Percentiles rank a stretch among this genome's conserved stretches.
phyloP scores from a whole-genome alignment of 2,113 vertebrate species.

The Anseranas semipalmata region DNA sequence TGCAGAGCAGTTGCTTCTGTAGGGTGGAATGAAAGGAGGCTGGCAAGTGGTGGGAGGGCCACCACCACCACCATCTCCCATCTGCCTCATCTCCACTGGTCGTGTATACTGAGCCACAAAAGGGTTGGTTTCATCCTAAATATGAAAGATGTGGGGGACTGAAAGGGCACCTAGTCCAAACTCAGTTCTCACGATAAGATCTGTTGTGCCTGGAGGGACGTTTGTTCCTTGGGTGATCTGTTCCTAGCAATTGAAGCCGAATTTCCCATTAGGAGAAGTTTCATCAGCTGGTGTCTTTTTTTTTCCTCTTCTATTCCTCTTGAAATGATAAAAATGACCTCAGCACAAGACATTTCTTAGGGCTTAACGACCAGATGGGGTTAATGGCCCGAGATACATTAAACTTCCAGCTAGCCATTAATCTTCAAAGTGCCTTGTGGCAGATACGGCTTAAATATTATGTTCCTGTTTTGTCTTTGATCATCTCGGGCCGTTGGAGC shows the following conservation, averaged over 20 bases:
- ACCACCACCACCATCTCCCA: not conserved
- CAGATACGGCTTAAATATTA: constrained; percentile 29
- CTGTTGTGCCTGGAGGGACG: not conserved
- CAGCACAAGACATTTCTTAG: not conserved
- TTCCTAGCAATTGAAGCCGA: not conserved
- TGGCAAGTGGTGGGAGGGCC: not conserved
- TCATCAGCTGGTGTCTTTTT: not conserved
- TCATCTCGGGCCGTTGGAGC: not conserved
- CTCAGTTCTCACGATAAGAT: not conserved
- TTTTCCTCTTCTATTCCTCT: not conserved
- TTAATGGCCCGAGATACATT: constrained; percentile 12
- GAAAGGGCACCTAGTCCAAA: not conserved
- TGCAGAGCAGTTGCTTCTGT: not conserved
- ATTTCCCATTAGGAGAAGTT: not conserved
- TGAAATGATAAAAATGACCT: not conserved
- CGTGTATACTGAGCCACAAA: not conserved
- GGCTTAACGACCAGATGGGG: not conserved
- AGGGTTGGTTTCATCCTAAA: not conserved
- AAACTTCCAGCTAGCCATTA: constrained; percentile 38
- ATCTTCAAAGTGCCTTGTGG: constrained; percentile 30
- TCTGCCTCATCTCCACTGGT: not conserved
- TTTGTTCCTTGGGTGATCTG: not conserved
- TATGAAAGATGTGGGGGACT: not conserved
- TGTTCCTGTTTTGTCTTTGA: constrained; percentile 27
- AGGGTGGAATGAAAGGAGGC: not conserved